Conservation (phyloP, 2,888 invertebrate species). For the Conus canariensis region DNA sequence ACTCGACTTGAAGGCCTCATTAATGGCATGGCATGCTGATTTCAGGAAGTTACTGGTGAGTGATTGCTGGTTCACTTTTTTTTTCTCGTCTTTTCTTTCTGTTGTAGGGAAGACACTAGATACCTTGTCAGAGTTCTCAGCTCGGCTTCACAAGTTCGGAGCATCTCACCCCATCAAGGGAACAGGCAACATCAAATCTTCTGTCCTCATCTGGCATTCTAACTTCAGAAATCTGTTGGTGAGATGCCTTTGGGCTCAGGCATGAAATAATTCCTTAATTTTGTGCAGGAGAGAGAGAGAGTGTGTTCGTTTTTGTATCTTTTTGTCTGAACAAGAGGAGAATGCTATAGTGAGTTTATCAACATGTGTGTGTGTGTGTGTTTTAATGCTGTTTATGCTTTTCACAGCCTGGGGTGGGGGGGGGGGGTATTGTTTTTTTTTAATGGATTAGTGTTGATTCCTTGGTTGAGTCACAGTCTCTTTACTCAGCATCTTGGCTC, state of each 20-base stretch:
- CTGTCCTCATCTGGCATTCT: constrained; percentile 22
- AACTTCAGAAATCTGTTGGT: constrained; percentile 30
- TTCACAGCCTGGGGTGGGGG: too few species aligned
- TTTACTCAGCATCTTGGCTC: too few species aligned
- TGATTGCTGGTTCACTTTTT: background rate
- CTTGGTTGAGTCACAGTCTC: too few species aligned
- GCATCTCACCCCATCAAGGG: constrained; percentile 11
- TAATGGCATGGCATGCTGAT: constrained; percentile 36
- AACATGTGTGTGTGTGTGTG: too few species aligned
- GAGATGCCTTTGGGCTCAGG: background rate
- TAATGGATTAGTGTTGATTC: too few species aligned
- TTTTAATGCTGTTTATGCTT: too few species aligned
- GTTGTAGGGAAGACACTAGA: constrained; percentile 1
- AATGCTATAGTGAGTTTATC: too few species aligned
- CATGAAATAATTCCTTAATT: too few species aligned
- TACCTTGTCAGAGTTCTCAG: background rate
- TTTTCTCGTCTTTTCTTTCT: background rate
- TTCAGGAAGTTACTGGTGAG: constrained; percentile 36
- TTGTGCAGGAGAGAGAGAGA: too few species aligned
- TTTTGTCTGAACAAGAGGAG: too few species aligned
- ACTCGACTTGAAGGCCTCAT: constrained; percentile 23
- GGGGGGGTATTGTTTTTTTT: too few species aligned
- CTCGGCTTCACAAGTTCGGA: background rate
- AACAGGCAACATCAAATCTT: constrained; percentile 24
- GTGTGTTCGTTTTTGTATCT: too few species aligned